Evolutionary conservation across 2,888 invertebrate genomes (phyloP).

Genomic region (Listrodromus nycthemerus): DNA sequence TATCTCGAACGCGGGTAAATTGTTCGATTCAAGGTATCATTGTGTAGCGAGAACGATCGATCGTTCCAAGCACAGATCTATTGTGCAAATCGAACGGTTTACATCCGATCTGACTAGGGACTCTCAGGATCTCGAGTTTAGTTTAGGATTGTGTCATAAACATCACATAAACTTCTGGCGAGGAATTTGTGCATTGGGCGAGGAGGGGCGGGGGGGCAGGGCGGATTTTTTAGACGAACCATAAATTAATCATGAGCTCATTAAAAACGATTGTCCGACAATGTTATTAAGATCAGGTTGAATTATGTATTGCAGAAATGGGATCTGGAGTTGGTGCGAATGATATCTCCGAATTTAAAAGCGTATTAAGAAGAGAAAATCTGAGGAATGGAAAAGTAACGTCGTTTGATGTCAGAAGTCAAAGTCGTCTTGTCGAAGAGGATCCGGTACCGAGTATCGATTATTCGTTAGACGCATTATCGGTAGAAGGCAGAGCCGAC

Average conservation of each 20-base stretch:
- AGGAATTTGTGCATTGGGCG: too few species aligned
- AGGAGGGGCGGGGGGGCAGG: too few species aligned
- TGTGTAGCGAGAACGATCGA: background rate
- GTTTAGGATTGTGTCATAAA: too few species aligned
- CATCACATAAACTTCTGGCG: too few species aligned
- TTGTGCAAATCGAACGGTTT: too few species aligned
- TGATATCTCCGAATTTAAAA: constrained; percentile 50
- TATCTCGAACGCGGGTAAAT: background rate
- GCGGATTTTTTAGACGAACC: background rate
- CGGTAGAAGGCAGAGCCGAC: constrained; percentile 30
- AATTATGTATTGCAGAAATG: constrained; percentile 68
- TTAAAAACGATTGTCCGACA: too few species aligned
- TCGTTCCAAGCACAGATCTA: background rate
- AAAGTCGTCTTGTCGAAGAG: constrained; percentile 12
- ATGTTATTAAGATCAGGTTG: constrained; percentile 41
- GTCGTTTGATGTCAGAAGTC: constrained; percentile 22
- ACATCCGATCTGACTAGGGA: too few species aligned
- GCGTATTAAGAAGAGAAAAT: constrained; percentile 21
- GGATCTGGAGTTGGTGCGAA: constrained; percentile 59
- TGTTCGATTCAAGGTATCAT: background rate
- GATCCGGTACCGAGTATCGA: constrained; percentile 42
- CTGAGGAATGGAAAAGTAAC: constrained; percentile 51
- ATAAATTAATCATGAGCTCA: background rate
- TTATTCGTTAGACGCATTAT: constrained; percentile 20
- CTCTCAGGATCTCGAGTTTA: too few species aligned